Conservation (phyloP, 2,888 invertebrate species). For the Lydus trimaculatus region DNA sequence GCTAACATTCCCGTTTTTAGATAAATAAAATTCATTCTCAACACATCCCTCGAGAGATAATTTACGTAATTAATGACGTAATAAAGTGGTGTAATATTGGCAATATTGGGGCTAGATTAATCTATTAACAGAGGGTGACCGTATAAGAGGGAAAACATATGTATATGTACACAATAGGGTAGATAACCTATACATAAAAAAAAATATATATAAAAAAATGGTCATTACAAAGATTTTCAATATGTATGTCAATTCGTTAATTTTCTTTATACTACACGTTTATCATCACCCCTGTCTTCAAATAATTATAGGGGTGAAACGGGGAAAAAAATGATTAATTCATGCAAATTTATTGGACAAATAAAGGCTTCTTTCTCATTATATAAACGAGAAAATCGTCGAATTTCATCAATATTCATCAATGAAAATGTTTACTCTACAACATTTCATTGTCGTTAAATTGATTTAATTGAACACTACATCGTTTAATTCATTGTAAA, state of each 20-base stretch:
- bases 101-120: constrained; percentile 58
- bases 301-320: not conserved
- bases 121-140: constrained; percentile 54
- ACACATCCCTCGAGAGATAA: constrained; percentile 52
- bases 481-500: not conserved
- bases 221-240: constrained; percentile 24
- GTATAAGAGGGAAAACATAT: constrained; percentile 48
- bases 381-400: not conserved
- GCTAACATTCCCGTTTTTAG: too few relatives aligned
- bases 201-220: constrained; percentile 16
- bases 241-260: constrained; percentile 14
- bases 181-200: constrained; percentile 19
- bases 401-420: constrained; percentile 27
- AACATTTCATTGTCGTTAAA: not conserved
- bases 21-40: constrained; percentile 17
- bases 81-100: constrained; percentile 62
- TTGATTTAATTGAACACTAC: not conserved
- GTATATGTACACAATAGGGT: constrained; percentile 33
- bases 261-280: not conserved
- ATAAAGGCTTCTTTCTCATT: not conserved
- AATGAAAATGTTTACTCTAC: not conserved
- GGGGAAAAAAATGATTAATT: constrained; percentile 13
- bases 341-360: not conserved
- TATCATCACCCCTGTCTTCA: not conserved
- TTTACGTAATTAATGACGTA: constrained; percentile 60